Conservation (phyloP, 2,797 vertebrate species). For the Cynodonichthys magdalenae region DNA sequence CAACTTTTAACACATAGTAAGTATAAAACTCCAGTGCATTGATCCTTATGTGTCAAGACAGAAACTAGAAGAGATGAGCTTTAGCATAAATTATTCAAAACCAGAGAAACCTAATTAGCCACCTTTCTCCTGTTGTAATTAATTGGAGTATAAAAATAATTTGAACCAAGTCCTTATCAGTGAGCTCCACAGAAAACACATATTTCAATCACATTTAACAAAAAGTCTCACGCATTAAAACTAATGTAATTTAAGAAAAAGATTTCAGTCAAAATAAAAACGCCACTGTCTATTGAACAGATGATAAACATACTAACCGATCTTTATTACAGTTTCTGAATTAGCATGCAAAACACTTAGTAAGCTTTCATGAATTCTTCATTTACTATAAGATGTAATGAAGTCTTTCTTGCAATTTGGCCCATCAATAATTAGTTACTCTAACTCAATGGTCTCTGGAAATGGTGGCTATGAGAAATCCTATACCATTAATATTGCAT, state of each 20-base stretch:
- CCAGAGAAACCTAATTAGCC: slow-evolving; percentile 12
- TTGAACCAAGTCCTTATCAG: background rate
- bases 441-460: slow-evolving; percentile 69
- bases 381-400: slow-evolving; percentile 72
- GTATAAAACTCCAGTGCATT: background rate
- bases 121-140: slow-evolving; percentile 2
- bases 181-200: background rate
- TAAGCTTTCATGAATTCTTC: slow-evolving; percentile 74
- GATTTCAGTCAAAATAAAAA: slow-evolving; percentile 28
- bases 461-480: slow-evolving; percentile 70
- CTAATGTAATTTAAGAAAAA: slow-evolving; percentile 26
- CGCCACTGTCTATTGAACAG: slow-evolving; percentile 8
- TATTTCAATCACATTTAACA: slow-evolving; percentile 19
- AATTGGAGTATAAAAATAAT: slow-evolving; percentile 1
- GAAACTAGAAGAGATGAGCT: background rate
- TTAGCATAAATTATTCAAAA: background rate
- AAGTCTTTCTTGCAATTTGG: slow-evolving; percentile 76
- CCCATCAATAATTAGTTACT: slow-evolving; percentile 80
- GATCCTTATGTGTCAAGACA: background rate
- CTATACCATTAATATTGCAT: slow-evolving; percentile 80
- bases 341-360: slow-evolving; percentile 58
- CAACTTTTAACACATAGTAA: background rate
- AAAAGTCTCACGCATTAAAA: background rate
- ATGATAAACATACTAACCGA: slow-evolving; percentile 40
- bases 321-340: slow-evolving; percentile 51